Percentiles rank a stretch among this genome's conserved stretches.
Conservation (phyloP, 2,888 invertebrate genomes). For the Platypus cylindrus region DNA sequence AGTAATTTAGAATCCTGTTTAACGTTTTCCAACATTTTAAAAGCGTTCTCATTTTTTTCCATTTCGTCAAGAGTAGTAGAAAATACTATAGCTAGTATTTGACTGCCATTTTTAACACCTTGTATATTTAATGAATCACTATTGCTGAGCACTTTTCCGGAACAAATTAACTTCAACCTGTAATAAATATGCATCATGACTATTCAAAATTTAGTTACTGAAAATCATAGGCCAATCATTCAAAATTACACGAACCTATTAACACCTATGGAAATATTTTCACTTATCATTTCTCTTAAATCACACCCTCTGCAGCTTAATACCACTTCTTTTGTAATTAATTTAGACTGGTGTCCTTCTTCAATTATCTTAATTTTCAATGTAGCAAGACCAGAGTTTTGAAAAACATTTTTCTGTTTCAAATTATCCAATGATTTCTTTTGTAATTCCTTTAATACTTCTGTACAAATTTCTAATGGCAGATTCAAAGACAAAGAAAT, state of each 20-base stretch:
- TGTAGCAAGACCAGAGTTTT: conserved; percentile 59
- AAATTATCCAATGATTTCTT: conserved; percentile 58
- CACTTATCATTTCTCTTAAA: conserved; percentile 42
- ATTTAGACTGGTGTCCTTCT: conserved; percentile 38
- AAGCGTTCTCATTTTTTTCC: conserved; percentile 28
- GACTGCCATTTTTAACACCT: conserved; percentile 54
- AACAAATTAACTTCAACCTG: conserved; percentile 55
- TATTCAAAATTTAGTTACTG: neutral
- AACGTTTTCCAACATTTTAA: conserved; percentile 29
- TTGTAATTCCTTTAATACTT: conserved; percentile 50
- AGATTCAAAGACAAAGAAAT: conserved; percentile 45
- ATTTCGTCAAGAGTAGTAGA: conserved; percentile 28
- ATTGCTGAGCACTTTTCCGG: conserved; percentile 50
- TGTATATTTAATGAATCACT: conserved; percentile 41
- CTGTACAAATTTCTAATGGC: conserved; percentile 38
- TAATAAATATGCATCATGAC: conserved; percentile 12
- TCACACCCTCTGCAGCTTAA: conserved; percentile 42
- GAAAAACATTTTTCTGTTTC: conserved; percentile 53
- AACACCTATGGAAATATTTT: conserved; percentile 33
- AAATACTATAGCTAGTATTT: conserved; percentile 50
- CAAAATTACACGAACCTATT: conserved; percentile 35
- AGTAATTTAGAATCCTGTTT: conserved; percentile 34
- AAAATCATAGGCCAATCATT: too few relatives aligned
- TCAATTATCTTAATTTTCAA: conserved; percentile 53
- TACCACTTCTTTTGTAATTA: conserved; percentile 43